Conservation (phyloP, 2,113 vertebrate species). For the Oenanthe oenanthe region DNA sequence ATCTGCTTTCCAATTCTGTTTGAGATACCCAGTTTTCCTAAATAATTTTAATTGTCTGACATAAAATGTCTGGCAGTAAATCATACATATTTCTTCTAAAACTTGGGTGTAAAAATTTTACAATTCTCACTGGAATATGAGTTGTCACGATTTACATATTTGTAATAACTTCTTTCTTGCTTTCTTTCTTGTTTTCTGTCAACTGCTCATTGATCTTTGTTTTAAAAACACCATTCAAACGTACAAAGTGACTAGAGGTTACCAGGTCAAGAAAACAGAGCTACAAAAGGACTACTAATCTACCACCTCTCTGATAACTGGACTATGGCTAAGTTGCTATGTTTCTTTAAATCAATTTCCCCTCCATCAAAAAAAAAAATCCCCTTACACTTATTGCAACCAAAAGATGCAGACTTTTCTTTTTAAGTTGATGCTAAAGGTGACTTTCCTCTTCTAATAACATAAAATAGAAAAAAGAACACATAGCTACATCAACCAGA, state of each 20-base stretch:
- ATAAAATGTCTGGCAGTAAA: slow-evolving; percentile 25
- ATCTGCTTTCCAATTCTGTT: slow-evolving; percentile 38
- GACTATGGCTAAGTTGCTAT: neutral
- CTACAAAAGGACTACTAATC: neutral
- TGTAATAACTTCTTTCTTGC: neutral
- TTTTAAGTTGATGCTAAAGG: neutral
- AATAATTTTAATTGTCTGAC: slow-evolving; percentile 56
- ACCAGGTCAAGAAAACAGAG: neutral
- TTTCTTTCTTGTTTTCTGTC: neutral
- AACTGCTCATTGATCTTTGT: neutral
- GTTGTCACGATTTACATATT: neutral
- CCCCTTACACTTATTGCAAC: neutral
- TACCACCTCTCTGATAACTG: neutral
- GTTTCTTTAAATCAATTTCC: neutral
- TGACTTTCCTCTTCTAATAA: neutral
- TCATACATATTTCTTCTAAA: neutral
- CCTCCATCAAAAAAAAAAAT: neutral
- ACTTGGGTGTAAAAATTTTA: neutral
- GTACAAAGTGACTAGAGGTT: neutral
- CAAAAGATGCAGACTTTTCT: neutral
- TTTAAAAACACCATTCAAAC: neutral
- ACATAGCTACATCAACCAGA: neutral
- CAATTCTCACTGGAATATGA: neutral
- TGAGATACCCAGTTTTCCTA: slow-evolving; percentile 4
- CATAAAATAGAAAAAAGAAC: neutral